Conservation (phyloP, 2,888 invertebrate species). For the Esperia sulphurella region DNA sequence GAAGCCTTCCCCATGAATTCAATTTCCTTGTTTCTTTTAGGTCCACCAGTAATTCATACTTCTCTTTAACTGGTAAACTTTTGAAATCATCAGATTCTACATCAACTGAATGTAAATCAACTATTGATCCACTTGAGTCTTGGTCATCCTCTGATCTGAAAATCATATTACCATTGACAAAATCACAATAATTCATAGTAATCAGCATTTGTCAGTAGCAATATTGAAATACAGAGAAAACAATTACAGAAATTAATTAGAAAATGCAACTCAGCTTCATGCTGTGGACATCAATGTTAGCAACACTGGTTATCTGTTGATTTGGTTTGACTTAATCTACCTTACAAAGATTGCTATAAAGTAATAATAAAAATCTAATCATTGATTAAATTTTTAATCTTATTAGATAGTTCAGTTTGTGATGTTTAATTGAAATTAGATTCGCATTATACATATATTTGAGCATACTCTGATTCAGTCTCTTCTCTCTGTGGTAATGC, state of each 20-base stretch:
- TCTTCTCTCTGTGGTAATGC: constrained; percentile 52
- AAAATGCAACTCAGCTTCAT: no score
- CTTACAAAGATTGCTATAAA: no score
- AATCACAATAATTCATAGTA: no score
- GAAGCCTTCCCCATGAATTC: constrained; percentile 91
- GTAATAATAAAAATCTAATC: no score
- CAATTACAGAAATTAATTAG: no score
- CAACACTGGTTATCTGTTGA: no score
- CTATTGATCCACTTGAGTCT: constrained; percentile 54
- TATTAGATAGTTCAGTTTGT: no score
- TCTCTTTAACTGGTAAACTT: constrained; percentile 90
- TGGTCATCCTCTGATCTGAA: constrained; percentile 65
- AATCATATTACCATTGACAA: neutral
- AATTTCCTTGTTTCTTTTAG: constrained; percentile 94
- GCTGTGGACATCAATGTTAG: no score
- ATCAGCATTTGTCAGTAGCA: no score
- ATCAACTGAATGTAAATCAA: constrained; percentile 89
- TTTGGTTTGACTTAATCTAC: no score
- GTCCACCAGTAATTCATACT: constrained; percentile 94
- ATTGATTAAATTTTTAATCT: no score
- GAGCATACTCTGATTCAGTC: constrained; percentile 74
- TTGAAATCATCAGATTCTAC: constrained; percentile 89
- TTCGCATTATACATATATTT: neutral
- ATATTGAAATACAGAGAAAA: no score
- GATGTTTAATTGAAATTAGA: neutral